These are phyloP conservation scores for Macropus fuliginosus DNA, from an alignment of 2,797 vertebrate genomes.

Conservation along the genomic window DNA sequence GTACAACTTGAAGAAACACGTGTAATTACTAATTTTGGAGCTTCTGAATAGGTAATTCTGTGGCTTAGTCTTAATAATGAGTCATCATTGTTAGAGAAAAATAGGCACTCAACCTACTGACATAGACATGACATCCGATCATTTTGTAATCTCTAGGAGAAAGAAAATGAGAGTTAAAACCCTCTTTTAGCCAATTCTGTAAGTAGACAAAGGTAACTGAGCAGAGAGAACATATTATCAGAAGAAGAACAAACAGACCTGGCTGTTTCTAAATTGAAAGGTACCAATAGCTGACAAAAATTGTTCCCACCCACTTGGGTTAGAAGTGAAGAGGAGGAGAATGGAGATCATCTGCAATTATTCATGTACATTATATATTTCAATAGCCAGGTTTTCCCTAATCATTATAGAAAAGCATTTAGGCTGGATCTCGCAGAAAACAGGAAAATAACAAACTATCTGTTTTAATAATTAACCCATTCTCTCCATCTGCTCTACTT, in stretches of 20 bases:
- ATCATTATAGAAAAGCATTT: rapidly evolving
- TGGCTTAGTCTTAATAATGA: background rate
- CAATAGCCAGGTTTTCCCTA: too few relatives aligned
- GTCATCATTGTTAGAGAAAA: background rate
- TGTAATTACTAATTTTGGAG: background rate
- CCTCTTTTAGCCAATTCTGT: background rate
- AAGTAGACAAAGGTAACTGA: background rate
- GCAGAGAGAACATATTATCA: background rate
- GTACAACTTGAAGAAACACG: background rate
- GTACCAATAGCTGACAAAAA: background rate
- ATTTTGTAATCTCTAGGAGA: background rate
- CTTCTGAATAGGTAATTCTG: background rate
- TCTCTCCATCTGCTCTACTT: background rate
- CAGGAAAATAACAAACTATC: background rate
- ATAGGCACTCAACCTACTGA: background rate
- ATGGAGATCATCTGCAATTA: background rate
- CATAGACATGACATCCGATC: background rate
- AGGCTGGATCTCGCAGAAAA: too few relatives aligned
- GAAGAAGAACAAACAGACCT: background rate
- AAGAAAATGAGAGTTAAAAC: background rate
- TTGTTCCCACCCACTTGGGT: rapidly evolving
- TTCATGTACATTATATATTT: rapidly evolving
- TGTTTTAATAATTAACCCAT: too few relatives aligned
- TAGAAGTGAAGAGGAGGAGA: background rate
- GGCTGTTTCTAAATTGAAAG: background rate